These are phyloP conservation scores for Caenorhabditis afra DNA, from an alignment of 2,888 invertebrate genomes.

Conservation along the genomic window DNA sequence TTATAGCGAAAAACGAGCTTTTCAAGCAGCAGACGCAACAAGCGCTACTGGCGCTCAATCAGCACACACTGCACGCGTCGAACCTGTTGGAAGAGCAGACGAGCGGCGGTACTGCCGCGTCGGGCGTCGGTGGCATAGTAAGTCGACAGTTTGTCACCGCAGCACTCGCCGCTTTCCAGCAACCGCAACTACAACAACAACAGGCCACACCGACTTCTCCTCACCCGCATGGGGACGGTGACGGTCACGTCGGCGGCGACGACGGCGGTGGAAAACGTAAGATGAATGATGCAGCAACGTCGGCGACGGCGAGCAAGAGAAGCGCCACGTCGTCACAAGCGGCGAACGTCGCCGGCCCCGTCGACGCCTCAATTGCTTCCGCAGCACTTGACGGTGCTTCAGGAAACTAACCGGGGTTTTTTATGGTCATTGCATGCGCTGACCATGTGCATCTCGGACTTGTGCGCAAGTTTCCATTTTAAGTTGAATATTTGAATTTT, in stretches of 20 bases:
- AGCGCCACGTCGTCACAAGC: conserved; percentile 2
- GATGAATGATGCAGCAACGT: neutral
- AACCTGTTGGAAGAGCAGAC: too few species aligned
- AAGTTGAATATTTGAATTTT: too few species aligned
- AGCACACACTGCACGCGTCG: too few species aligned
- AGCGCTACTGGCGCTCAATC: neutral
- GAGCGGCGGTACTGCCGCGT: too few species aligned
- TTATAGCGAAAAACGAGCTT: neutral
- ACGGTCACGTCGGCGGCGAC: too few species aligned
- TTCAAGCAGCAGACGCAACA: neutral
- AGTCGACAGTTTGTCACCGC: neutral
- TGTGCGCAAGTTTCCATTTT: too few species aligned
- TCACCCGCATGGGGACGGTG: neutral
- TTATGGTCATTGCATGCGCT: too few species aligned
- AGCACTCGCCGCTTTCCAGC: neutral
- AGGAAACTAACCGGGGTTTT: too few species aligned
- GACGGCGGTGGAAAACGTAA: conserved; percentile 7
- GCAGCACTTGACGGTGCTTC: too few species aligned
- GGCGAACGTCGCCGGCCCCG: neutral
- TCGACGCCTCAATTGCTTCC: neutral
- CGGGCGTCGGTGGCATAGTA: neutral
- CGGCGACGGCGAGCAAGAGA: neutral
- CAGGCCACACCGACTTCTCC: neutral
- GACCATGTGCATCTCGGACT: too few species aligned
- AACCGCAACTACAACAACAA: conserved; percentile 21